Evolutionary conservation across 2,113 vertebrate species (phyloP).

Genomic region (Rhipidura dahli): DNA sequence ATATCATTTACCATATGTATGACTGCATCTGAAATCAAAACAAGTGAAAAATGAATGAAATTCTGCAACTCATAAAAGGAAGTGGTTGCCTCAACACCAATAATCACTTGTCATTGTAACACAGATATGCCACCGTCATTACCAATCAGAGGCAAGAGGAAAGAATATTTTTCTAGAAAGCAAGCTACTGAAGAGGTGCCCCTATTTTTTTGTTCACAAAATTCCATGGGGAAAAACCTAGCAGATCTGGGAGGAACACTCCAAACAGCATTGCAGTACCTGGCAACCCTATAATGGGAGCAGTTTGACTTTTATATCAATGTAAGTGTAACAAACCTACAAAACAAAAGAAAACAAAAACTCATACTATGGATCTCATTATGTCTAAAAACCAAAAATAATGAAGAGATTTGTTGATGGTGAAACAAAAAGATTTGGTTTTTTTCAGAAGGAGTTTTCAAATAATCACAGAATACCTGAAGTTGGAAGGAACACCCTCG

Average conservation of each 20-base stretch:
- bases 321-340: not conserved
- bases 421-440: not conserved
- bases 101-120: not conserved
- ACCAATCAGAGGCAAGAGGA: not conserved
- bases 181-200: not conserved
- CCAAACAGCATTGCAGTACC: not conserved
- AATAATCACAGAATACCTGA: not conserved
- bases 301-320: not conserved
- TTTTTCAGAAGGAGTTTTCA: not conserved
- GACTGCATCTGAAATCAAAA: not conserved
- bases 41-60: not conserved
- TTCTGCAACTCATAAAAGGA: not conserved
- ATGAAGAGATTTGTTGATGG: accelerated
- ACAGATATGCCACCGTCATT: not conserved
- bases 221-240: not conserved
- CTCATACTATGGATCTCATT: not conserved
- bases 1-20: not conserved
- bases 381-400: not conserved
- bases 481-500: not conserved
- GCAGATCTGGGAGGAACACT: not conserved
- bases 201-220: not conserved
- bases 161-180: not conserved
- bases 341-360: not conserved
- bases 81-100: not conserved
- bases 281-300: not conserved